Base-by-base conservation (phyloP, 2,113 vertebrate genomes). In the Orycteropus afer region DNA sequence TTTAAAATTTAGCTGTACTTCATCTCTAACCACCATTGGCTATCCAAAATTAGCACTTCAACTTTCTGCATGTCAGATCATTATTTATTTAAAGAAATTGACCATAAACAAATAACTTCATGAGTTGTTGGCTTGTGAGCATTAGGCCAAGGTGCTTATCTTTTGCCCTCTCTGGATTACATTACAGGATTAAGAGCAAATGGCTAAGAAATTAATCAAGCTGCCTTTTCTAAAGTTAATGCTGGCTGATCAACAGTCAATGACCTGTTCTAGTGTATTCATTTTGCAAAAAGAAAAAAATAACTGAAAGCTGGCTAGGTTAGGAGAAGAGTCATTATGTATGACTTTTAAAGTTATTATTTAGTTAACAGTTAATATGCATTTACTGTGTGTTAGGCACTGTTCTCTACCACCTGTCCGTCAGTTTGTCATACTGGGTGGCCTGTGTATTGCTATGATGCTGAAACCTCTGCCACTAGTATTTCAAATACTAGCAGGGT, bases 51-150 rank as follows among this genome's bases (percentile, higher is more conserved):
- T 27, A 55, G 63, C 17, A 49, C n/a, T 61, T 69, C 57, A 69
- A 22, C 78, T 89, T 53, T 90, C 78, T 91, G n/a, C 27, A 32
- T 45, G 37, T 86, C 86, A 12, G 73, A 53, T 51, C 0, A 10
- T 55, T 49, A 6, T 34, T 61, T 51, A 0, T 89, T 82, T 81
- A 69, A 89, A 22, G 91, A 79, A 85, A 92, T 95, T 59, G 93
- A 92, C 77, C 29, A 34, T 18, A 77, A 65, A 89, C 23, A 87
- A 81, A 74, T 81, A 10, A 61, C 9, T 49, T 74, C 0, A 3
- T 8, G 65, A 82, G 59, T 3, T 4, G 76, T 63, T 1, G 12
- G 23, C 49, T 69, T 92, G 2, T 20, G 20, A 63, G 57, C 45
- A 85, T 17, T 2, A 8, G 82, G 23, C n/a, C 55, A 81, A 88